Evolutionary conservation across 1,140 invertebrate species (phyloP).

Genomic region (Ridgeia piscesae): DNA sequence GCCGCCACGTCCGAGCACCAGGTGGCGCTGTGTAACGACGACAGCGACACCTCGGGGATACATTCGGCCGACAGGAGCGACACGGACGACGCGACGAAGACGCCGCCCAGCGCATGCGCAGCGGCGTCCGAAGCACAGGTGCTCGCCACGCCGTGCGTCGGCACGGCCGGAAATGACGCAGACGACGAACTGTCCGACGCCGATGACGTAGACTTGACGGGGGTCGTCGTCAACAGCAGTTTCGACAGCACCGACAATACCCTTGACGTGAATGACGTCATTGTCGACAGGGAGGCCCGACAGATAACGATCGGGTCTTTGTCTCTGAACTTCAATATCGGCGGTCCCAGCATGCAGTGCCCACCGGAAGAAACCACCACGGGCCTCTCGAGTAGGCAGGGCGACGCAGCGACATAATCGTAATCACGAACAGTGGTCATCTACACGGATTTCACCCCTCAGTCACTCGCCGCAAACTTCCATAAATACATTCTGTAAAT

Average conservation of each 20-base stretch:
- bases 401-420: not conserved
- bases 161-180: not conserved
- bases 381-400: not conserved
- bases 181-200: not conserved
- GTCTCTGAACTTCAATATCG: not conserved
- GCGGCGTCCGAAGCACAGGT: not conserved
- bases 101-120: not conserved
- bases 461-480: not conserved
- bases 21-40: not conserved
- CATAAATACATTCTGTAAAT: not conserved
- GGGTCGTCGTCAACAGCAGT: not conserved
- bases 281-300: not conserved
- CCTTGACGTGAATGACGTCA: not conserved
- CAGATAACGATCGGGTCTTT: not conserved
- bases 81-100: not conserved
- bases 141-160: not conserved
- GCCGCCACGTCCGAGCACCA: not conserved
- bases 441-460: not conserved
- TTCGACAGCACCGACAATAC: not conserved
- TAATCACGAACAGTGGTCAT: not conserved
- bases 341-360: not conserved
- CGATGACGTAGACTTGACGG: not conserved
- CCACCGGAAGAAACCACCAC: not conserved
- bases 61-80: not conserved
- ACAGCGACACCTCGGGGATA: slow-evolving; percentile 3